phyloP scores from a whole-genome alignment of 2,797 vertebrate species.

The Octomys mimax region DNA sequence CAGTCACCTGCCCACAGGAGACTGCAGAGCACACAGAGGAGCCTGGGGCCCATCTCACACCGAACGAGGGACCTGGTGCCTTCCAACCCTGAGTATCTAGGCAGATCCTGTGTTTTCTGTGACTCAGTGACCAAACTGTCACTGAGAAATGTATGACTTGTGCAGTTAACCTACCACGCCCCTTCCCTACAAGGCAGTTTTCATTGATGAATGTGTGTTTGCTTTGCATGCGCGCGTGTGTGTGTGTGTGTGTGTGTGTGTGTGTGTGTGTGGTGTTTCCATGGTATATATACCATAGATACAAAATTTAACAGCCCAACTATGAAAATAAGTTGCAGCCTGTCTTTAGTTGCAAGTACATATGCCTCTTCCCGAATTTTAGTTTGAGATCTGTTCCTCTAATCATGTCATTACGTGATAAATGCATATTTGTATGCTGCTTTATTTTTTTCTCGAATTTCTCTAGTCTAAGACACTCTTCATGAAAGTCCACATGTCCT shows the following conservation, averaged over 20 bases:
- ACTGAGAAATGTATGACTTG: neutral
- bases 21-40: neutral
- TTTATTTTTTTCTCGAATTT: neutral
- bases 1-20: conserved; percentile 68
- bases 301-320: no score
- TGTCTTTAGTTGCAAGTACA: neutral
- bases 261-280: neutral
- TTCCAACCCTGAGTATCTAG: neutral
- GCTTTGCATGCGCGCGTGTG: neutral
- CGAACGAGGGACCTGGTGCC: rapidly evolving
- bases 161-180: neutral
- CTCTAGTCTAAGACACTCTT: neutral
- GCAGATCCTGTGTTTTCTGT: neutral
- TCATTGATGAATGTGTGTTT: neutral
- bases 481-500: neutral
- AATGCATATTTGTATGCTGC: neutral
- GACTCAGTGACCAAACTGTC: neutral
- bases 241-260: no score
- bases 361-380: neutral
- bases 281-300: no score
- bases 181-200: neutral
- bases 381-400: neutral
- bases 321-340: neutral
- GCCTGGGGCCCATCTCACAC: neutral
- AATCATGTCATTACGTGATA: neutral